Evolutionary conservation across 1,140 invertebrate species (phyloP), one percentile per base, ranked within the genome.

Genomic region (Acromyrmex heyeri): DNA sequence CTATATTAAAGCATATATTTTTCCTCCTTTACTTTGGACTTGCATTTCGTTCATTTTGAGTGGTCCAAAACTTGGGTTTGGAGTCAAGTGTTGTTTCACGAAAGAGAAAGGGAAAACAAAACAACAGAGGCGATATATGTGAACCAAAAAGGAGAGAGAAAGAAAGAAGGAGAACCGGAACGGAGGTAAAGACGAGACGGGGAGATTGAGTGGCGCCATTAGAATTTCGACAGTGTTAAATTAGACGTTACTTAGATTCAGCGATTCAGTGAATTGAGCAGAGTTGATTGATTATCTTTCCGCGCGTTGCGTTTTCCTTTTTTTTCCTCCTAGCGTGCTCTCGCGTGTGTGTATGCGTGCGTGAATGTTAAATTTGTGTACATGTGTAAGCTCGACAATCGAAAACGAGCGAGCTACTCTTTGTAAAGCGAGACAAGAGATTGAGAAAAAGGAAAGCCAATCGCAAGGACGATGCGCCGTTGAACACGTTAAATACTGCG

Each of bases 271-370:
- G 62, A 48, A 61, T 88, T 53, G 34, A 72, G 55, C 55, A 75
- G 24, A 82, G 21, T 82, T 30, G 44, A 70, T 75, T 24, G 44
- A 70, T 75, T 27, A 50, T 75, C 79, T n/a, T 83, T 75, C 24
- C 34, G 24, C 69, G 69, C 79, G 38, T 59, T 83, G 65, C 57
- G 16, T 53, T 50, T 59, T 59, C 44, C 30, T 59, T 86, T 87
- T 86, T 85, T 78, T 88, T 87, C 82, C 57, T 88, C 77, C 86
- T 87, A 50, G 72, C 86, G 86, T 70, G 89, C 76, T 90, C 88
- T 90, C 70, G 89, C 72, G 87, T 89, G 89, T 87, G 64, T 91
- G 90, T 61, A 81, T 89, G 90, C 85, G 79, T 88, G 89, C 79
- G 86, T 91, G 91, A 82, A 86, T 91, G 86, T 79, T 78, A 75